Evolutionary conservation across 1,140 invertebrate genomes (phyloP).

Genomic region (Solenopsis fugax): DNA sequence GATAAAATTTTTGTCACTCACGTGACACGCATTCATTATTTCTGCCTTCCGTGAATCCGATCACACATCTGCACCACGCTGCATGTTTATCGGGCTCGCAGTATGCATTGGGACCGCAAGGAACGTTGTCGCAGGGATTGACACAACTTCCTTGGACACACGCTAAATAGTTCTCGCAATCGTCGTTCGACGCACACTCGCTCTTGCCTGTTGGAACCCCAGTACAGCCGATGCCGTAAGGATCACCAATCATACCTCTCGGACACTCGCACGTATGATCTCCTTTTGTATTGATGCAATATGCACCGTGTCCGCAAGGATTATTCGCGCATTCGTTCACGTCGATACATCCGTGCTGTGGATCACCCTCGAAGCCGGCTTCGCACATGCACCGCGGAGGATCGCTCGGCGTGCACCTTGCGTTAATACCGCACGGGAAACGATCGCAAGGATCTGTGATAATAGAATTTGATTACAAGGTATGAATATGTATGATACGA

Average conservation of each 20-base stretch:
- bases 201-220: constrained; percentile 84
- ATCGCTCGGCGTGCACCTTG: constrained; percentile 95
- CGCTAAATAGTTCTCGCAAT: constrained; percentile 93
- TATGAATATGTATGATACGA: neutral
- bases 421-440: constrained; percentile 96
- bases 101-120: constrained; percentile 94
- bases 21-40: constrained; percentile 93
- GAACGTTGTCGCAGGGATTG: constrained; percentile 92
- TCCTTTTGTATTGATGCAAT: constrained; percentile 95
- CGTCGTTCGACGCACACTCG: constrained; percentile 90
- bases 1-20: constrained; percentile 84
- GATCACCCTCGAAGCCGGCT: constrained; percentile 94
- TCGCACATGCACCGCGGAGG: constrained; percentile 95
- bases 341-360: constrained; percentile 93
- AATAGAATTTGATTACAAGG: no score
- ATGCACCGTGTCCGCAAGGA: constrained; percentile 94
- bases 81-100: constrained; percentile 96
- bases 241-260: constrained; percentile 92
- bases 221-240: constrained; percentile 93
- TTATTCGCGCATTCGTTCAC: constrained; percentile 93
- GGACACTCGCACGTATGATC: constrained; percentile 95
- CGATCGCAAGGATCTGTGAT: constrained; percentile 91
- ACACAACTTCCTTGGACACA: constrained; percentile 92
- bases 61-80: constrained; percentile 94
- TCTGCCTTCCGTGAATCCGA: constrained; percentile 92